phyloP scores from a whole-genome alignment of 2,888 invertebrate species.

The Thecophora atra region DNA sequence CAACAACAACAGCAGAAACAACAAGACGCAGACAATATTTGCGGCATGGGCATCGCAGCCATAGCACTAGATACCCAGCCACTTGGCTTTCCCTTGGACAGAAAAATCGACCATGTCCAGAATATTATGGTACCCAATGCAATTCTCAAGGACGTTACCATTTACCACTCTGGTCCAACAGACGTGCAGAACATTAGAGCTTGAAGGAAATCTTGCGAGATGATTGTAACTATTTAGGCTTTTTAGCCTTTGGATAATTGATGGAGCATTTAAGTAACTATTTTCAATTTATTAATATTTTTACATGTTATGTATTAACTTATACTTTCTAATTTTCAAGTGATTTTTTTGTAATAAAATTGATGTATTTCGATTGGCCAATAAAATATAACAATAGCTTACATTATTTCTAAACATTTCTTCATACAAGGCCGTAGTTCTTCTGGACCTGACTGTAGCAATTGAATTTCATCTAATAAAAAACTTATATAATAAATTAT shows the following conservation, averaged over 20 bases:
- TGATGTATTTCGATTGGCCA: background rate
- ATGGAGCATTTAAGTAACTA: too few relatives aligned
- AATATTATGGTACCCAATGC: constrained; percentile 70
- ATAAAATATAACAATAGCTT: too few relatives aligned
- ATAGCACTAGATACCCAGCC: constrained; percentile 70
- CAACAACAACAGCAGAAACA: constrained; percentile 17
- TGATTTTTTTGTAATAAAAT: constrained; percentile 8
- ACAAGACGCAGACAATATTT: constrained; percentile 28
- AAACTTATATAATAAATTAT: too few relatives aligned
- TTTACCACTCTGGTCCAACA: constrained; percentile 37
- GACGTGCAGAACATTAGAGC: background rate
- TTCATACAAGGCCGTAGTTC: too few relatives aligned
- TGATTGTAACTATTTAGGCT: background rate
- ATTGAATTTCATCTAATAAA: too few relatives aligned
- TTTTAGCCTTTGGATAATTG: too few relatives aligned
- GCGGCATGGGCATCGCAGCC: constrained; percentile 67
- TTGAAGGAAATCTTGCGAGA: background rate
- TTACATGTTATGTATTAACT: background rate
- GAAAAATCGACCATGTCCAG: constrained; percentile 69
- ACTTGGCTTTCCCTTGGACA: constrained; percentile 77
- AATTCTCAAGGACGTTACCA: constrained; percentile 47
- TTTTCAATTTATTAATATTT: background rate
- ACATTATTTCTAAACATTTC: too few relatives aligned
- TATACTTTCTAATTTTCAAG: background rate
- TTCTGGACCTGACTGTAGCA: too few relatives aligned